Percentiles rank a stretch among this genome's conserved stretches.
These are phyloP conservation scores for Phaenicophaeus curvirostris DNA, from an alignment of 2,797 vertebrate genomes.

Conservation along the genomic window DNA sequence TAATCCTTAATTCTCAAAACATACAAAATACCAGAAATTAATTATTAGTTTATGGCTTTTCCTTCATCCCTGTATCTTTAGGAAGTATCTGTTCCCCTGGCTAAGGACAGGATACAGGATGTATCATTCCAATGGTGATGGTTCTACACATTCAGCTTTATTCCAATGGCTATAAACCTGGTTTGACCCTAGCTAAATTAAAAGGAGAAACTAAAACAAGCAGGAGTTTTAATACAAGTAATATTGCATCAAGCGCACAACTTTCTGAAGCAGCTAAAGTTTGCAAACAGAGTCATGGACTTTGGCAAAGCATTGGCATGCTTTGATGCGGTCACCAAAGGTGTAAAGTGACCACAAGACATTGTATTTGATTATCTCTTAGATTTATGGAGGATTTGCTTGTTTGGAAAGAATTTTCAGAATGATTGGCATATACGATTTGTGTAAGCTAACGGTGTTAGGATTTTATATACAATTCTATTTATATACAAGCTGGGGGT, in stretches of 20 bases:
- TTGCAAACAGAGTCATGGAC: constrained; percentile 6
- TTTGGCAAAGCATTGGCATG: constrained; percentile 33
- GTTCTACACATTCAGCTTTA: neutral
- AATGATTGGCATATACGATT: constrained; percentile 54
- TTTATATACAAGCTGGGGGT: constrained; percentile 16
- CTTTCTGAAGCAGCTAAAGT: constrained; percentile 22
- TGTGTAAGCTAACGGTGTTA: neutral
- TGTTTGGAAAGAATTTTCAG: constrained; percentile 69
- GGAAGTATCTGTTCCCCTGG: neutral
- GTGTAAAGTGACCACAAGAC: constrained; percentile 28
- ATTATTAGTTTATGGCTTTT: neutral
- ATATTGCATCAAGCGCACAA: constrained; percentile 14
- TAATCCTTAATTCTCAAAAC: neutral
- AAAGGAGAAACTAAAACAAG: constrained; percentile 22
- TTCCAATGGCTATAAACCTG: neutral
- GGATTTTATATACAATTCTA: constrained; percentile 37
- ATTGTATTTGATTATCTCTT: constrained; percentile 40
- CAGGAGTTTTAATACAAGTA: neutral
- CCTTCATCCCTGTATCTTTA: neutral
- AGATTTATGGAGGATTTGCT: constrained; percentile 55
- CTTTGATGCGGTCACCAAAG: constrained; percentile 38
- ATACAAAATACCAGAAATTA: neutral
- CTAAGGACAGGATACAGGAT: neutral
- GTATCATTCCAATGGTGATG: neutral
- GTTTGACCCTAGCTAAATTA: neutral